Conservation (phyloP, 1,140 invertebrate species). For the Drosophila lowei region DNA sequence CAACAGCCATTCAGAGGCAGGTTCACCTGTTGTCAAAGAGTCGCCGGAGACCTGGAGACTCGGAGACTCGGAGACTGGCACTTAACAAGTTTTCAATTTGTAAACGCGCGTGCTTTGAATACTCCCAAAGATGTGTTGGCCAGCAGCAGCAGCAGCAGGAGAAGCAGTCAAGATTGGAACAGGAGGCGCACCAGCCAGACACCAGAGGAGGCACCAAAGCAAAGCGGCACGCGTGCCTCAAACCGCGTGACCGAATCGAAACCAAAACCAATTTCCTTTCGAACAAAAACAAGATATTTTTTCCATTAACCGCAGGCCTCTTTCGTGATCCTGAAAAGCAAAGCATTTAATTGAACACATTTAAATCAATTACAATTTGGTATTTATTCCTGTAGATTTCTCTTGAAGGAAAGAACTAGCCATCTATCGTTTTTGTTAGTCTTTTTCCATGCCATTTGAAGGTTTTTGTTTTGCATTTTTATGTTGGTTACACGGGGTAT, state of each 20-base stretch:
- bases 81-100: constrained; percentile 82
- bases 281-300: constrained; percentile 15
- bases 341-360: constrained; percentile 15
- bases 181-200: no score
- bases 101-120: constrained; percentile 80
- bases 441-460: constrained; percentile 1
- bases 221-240: constrained; percentile 45
- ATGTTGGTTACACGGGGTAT: constrained; percentile 16
- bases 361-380: constrained; percentile 15
- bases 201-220: constrained; percentile 30
- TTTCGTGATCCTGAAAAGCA: neutral
- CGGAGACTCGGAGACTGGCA: constrained; percentile 37
- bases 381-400: neutral
- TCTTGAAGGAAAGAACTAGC: no score
- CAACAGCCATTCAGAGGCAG: constrained; percentile 10
- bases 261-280: constrained; percentile 33
- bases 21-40: constrained; percentile 62
- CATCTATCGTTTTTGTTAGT: constrained; percentile 14
- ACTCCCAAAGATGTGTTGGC: constrained; percentile 38
- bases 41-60: constrained; percentile 31
- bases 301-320: constrained; percentile 29
- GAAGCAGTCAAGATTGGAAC: constrained; percentile 36
- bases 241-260: constrained; percentile 3
- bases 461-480: constrained; percentile 37
- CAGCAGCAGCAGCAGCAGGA: constrained; percentile 4